Evolutionary conservation across 2,888 invertebrate species (phyloP), one percentile per base, ranked within the genome.

Genomic region (Glyphotaelius pellucidus): DNA sequence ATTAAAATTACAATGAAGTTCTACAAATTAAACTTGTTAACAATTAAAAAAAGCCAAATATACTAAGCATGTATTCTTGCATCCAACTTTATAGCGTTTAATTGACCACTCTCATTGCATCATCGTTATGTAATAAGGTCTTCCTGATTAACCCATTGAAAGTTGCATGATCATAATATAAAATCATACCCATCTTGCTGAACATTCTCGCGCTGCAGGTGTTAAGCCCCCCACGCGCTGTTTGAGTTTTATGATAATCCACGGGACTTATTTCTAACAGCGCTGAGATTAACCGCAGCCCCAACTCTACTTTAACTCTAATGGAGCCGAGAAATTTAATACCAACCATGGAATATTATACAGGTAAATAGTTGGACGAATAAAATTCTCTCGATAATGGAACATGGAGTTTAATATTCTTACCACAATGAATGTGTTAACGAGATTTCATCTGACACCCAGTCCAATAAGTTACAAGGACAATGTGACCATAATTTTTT

Each of bases 201-300:
- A 67, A 67, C n/a, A 67, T 25, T 67, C 7, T 67, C 5, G 25
- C 67, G 67, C 25, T 25, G 67, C 25, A 67, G 67, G 67, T 67
- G 67, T 67, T 67, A 67, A 67, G n/a, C 67, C 67, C 67, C 12
- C 67, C 67, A 9, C 67, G 25, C 25, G 67, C 25, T 67, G 67
- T 67, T 67, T 67, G 67, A 67, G 67, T 67, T 67, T 67, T 67
- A 67, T 67, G 67, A 67, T 67, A 67, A 67, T 67, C 67, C 67
- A 67, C 67, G 25, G 67, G 67, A 67, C 67, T 67, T 67, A 67
- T 67, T 67, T 67, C n/a, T 67, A 67, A 67, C 67, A 67, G 67
- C 67, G n/a, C 67, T 67, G 67, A 67, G 25, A 67, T 67, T 67
- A 67, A 67, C 67, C 67, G 67, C 67, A 67, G 67, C 67, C 67